Conservation (phyloP, 2,888 invertebrate species). For the Parapristionchus giblindavisi region DNA sequence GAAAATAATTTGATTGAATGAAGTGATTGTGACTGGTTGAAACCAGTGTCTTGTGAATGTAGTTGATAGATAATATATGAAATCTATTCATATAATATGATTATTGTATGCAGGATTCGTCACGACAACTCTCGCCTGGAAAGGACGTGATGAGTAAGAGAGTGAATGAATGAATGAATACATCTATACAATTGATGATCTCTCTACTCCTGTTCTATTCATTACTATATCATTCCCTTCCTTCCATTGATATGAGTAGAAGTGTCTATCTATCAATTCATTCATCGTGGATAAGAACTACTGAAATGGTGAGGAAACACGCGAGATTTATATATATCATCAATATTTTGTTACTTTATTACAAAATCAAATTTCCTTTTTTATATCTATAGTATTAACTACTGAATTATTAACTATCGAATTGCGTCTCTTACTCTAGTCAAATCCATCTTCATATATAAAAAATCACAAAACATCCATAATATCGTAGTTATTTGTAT, state of each 20-base stretch:
- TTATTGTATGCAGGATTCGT: conserved; percentile 14
- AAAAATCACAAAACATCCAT: too few relatives aligned
- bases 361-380: not conserved
- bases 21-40: too few relatives aligned
- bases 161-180: not conserved
- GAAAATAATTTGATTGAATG: too few relatives aligned
- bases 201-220: conserved; percentile 6
- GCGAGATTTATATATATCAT: conserved; percentile 9
- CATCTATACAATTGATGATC: too few relatives aligned
- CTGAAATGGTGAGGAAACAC: conserved; percentile 27
- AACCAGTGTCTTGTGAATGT: too few relatives aligned
- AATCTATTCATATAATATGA: conserved; percentile 5
- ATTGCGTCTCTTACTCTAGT: too few relatives aligned
- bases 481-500: too few relatives aligned
- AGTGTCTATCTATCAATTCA: not conserved
- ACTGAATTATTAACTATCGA: too few relatives aligned
- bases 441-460: too few relatives aligned
- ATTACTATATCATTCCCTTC: conserved; percentile 16
- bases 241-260: conserved; percentile 12
- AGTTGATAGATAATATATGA: too few relatives aligned
- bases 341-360: not conserved
- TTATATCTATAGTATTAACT: too few relatives aligned
- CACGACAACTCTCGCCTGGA: conserved; percentile 20
- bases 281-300: not conserved
- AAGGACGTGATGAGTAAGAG: conserved; percentile 33